Percentiles rank a stretch among this genome's conserved stretches.
phyloP scores from a whole-genome alignment of 2,113 vertebrate species.

The Sinosuthora webbiana region DNA sequence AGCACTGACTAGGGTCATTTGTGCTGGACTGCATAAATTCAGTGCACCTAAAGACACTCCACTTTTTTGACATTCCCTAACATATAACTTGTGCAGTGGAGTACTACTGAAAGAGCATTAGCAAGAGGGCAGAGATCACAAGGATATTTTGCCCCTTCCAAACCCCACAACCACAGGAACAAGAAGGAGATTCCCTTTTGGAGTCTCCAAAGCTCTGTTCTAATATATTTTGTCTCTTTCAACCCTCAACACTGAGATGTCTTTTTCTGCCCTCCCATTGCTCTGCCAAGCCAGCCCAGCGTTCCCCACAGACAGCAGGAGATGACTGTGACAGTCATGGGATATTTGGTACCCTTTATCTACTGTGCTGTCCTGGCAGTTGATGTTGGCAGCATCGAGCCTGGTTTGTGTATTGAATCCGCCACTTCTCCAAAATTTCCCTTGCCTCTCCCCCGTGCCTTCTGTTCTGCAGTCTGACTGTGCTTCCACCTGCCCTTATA shows the following conservation, averaged over 20 bases:
- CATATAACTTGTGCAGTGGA: background rate
- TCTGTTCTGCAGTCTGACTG: background rate
- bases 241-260: background rate
- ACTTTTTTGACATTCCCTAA: background rate
- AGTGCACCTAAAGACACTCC: background rate
- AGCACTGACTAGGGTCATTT: background rate
- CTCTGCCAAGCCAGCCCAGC: background rate
- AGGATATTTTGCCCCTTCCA: background rate
- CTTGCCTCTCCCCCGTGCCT: background rate
- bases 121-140: background rate
- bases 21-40: background rate
- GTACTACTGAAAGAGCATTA: background rate
- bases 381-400: background rate
- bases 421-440: background rate
- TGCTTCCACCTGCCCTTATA: background rate
- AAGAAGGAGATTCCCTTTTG: background rate
- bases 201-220: background rate
- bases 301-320: background rate
- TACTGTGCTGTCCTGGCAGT: background rate
- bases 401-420: background rate
- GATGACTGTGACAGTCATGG: background rate
- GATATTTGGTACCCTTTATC: background rate
- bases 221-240: background rate
- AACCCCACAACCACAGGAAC: background rate
- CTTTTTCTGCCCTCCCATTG: background rate